Evolutionary conservation across 1,140 invertebrate species (phyloP), one percentile per base, ranked within the genome.

Genomic region (Sycobia sp.): DNA sequence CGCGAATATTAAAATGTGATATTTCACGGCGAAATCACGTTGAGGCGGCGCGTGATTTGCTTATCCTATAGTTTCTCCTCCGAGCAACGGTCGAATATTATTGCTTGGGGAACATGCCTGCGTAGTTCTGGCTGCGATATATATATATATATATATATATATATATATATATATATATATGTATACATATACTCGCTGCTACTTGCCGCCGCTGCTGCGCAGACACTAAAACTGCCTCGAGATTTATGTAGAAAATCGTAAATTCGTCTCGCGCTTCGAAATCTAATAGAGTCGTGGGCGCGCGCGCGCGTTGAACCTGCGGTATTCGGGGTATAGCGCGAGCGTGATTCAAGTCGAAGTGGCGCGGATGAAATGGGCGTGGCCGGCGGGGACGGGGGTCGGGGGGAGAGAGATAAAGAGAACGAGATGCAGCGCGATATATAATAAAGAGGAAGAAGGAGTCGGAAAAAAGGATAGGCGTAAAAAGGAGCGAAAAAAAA

Each of bases 191-290:
- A n/a, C n/a, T n/a, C n/a, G n/a, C n/a, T n/a, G n/a, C n/a, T n/a
- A n/a, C n/a, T n/a, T 38, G 14, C 32, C 47, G 36, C 38, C 1
- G 1, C 22, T 22, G n/a, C 18, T 32, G 38, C 49, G 27, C 38
- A 10, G 41, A 56, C 25, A 62, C 59, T 62, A 55, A 62, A 62
- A 53, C 22, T 49, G 34, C 5, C 44, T 36, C 16, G 60, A 56
- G 55, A 67, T 71, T 71, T 69, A 69, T 67, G 62, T 62, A 61
- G 56, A 62, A 62, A 68, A 70, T 66, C 62, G 61, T 65, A 71
- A 71, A 69, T 71, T 69, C 66, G 66, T 63, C 56, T 68, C 61
- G 53, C 54, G 63, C 62, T 65, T 69, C 51, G 61, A 62, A 65
- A 71, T 69, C 60, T 71, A 67, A 71, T 71, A 67, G 60, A 62